Conservation (phyloP, 1,140 invertebrate species). For the Aphis gossypii region DNA sequence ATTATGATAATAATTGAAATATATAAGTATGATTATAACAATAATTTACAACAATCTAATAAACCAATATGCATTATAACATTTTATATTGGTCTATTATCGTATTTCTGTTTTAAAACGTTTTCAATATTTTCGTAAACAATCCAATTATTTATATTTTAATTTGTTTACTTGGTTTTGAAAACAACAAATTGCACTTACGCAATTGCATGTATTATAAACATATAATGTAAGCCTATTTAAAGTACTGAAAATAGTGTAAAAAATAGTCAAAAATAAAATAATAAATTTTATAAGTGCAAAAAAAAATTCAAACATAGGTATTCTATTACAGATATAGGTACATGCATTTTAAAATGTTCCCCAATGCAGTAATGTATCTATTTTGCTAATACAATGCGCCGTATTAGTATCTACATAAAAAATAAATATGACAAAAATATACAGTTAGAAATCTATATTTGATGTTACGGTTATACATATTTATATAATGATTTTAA, state of each 20-base stretch:
- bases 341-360: no score
- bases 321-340: neutral
- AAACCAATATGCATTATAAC: neutral
- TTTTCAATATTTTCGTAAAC: slow-evolving; percentile 16
- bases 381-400: neutral
- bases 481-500: neutral
- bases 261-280: neutral
- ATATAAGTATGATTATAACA: neutral
- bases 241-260: neutral
- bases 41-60: neutral
- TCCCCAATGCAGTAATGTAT: neutral
- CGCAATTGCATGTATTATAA: neutral
- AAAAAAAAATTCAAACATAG: no score
- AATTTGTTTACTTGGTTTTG: neutral
- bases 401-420: neutral
- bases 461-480: neutral
- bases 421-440: neutral
- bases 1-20: neutral
- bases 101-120: neutral
- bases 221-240: neutral
- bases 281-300: neutral
- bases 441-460: neutral
- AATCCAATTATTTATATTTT: neutral
- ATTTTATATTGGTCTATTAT: neutral
- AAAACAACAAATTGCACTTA: neutral